A percentile compares a stretch with the other conserved stretches of the same genome.
These are phyloP conservation scores for Calcarius lapponicus DNA, from an alignment of 2,797 vertebrate genomes.

Conservation along the genomic window DNA sequence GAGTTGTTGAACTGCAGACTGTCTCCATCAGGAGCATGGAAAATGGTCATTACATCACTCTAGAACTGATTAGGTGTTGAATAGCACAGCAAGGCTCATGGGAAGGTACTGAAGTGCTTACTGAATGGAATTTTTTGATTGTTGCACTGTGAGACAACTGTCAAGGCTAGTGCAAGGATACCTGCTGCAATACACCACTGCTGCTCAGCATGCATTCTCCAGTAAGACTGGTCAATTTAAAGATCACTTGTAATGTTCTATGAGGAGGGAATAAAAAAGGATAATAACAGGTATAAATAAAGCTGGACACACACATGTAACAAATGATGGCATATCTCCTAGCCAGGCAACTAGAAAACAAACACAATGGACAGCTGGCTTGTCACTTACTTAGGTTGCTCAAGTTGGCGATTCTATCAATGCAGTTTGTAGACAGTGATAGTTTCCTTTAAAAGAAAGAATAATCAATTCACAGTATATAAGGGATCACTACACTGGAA, in stretches of 20 bases:
- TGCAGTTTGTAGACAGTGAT: conserved; percentile 96
- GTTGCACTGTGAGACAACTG: not conserved
- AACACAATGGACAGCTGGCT: not conserved
- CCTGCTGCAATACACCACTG: not conserved
- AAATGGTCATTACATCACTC: not conserved
- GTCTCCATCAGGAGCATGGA: not conserved
- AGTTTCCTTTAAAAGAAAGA: conserved; percentile 85
- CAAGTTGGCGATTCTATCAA: conserved; percentile 96
- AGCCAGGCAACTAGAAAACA: conserved; percentile 30
- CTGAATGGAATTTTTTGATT: not conserved
- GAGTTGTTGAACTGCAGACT: not conserved
- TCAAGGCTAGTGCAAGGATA: not conserved
- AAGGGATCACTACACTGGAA: conserved; percentile 9
- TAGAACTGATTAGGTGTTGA: not conserved
- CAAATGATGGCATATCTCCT: not conserved
- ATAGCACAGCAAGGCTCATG: not conserved
- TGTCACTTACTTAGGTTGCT: conserved; percentile 91
- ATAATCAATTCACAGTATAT: conserved; percentile 56
- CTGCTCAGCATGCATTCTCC: not conserved
- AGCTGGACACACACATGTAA: not conserved
- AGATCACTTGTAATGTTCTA: not conserved
- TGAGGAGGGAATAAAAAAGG: not conserved
- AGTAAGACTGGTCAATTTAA: not conserved
- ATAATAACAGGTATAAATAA: not conserved
- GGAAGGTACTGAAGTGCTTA: not conserved